Percentiles rank a stretch among this genome's conserved stretches.
phyloP scores from a whole-genome alignment of 2,797 vertebrate genomes.

The Neoniphon sammara region DNA sequence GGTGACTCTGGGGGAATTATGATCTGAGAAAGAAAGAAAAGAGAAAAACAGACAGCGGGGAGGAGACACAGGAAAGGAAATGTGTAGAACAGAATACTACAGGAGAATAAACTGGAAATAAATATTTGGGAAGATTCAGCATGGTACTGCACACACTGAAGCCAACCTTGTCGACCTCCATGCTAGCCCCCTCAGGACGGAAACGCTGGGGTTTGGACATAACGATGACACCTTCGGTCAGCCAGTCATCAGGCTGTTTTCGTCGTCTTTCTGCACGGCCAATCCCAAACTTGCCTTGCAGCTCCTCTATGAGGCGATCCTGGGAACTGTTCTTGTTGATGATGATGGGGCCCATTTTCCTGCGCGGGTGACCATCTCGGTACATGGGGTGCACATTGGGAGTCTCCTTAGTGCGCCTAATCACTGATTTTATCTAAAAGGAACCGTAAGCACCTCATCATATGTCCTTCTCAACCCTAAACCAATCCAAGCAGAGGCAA shows the following conservation, averaged over 20 bases:
- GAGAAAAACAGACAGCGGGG: conserved; percentile 39
- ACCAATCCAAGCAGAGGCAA: conserved; percentile 29
- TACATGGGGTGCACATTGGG: conserved; percentile 94
- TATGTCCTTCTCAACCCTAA: conserved; percentile 10
- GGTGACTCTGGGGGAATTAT: conserved; percentile 87
- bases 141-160: conserved; percentile 30
- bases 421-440: conserved; percentile 93
- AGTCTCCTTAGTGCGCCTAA: conserved; percentile 94
- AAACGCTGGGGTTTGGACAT: conserved; percentile 86
- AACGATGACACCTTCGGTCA: conserved; percentile 90
- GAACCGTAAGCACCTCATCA: conserved; percentile 55
- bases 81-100: conserved; percentile 34
- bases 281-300: conserved; percentile 92
- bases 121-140: not conserved
- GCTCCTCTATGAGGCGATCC: conserved; percentile 92
- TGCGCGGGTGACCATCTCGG: conserved; percentile 87
- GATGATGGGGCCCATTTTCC: conserved; percentile 90
- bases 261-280: conserved; percentile 80
- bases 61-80: conserved; percentile 51
- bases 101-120: conserved; percentile 19
- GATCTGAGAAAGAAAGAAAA: conserved; percentile 79
- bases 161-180: conserved; percentile 93
- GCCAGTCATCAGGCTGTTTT: conserved; percentile 89
- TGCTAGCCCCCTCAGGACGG: conserved; percentile 76
- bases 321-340: conserved; percentile 92